Conservation (phyloP, 2,888 invertebrate species). For the Tetranychus truncatus region DNA sequence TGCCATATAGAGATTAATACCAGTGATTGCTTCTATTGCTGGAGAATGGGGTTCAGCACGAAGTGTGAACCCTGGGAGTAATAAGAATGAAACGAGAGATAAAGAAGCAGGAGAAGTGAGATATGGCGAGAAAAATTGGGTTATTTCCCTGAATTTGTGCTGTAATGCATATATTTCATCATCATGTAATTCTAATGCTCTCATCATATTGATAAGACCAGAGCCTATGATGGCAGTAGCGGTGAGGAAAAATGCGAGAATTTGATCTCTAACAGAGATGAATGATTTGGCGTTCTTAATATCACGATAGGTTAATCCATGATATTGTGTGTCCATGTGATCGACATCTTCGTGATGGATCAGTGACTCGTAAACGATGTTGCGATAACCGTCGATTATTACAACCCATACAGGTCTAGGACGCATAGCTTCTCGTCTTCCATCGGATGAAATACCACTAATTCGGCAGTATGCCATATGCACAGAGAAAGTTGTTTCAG, state of each 20-base stretch:
- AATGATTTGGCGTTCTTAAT: not conserved
- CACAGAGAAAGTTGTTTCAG: not conserved
- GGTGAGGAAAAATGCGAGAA: not conserved
- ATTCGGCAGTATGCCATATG: not conserved
- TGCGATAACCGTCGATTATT: not conserved
- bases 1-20: no score
- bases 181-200: no score
- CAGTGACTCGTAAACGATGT: not conserved
- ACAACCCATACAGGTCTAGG: not conserved
- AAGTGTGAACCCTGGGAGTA: no score
- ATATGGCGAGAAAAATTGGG: no score
- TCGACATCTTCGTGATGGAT: not conserved
- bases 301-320: not conserved
- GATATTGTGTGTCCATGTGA: not conserved
- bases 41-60: no score
- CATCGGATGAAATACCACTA: no score
- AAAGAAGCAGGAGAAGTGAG: no score
- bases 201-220: not conserved
- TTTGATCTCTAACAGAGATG: not conserved
- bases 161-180: no score
- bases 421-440: no score
- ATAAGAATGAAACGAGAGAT: no score
- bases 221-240: not conserved
- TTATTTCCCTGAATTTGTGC: no score
- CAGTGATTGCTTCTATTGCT: no score